Conservation (phyloP, 1,140 invertebrate species). For the Episyrphus balteatus region DNA sequence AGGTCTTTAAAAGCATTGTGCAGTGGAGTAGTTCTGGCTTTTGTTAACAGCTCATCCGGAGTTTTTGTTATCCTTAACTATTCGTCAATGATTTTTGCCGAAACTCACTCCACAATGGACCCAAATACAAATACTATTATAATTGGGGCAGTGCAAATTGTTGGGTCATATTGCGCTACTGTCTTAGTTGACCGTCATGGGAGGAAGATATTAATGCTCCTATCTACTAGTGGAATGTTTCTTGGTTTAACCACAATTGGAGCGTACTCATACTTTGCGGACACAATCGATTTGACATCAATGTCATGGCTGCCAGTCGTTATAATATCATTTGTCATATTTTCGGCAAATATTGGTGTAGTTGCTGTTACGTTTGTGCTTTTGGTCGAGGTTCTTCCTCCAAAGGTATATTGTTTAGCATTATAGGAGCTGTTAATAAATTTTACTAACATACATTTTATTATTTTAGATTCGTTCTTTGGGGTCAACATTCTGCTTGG, state of each 20-base stretch:
- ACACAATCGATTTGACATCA: conserved; percentile 11
- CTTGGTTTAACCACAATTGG: conserved; percentile 15
- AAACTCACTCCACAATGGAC: conserved; percentile 43
- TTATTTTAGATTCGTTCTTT: conserved; percentile 25
- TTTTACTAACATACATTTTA: not conserved
- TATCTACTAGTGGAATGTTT: conserved; percentile 16
- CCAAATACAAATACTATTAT: conserved; percentile 43
- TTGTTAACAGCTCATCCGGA: conserved; percentile 20
- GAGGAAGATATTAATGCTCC: conserved; percentile 14
- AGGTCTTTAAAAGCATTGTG: conserved; percentile 12
- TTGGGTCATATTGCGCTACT: conserved; percentile 17
- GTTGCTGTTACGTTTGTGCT: conserved; percentile 26
- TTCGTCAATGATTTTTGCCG: conserved; percentile 47
- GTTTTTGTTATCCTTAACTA: conserved; percentile 23
- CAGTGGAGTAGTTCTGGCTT: conserved; percentile 11
- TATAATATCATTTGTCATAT: conserved; percentile 22
- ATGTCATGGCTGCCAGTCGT: conserved; percentile 26
- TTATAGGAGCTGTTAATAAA: not conserved
- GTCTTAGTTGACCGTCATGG: conserved; percentile 22
- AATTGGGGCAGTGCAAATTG: conserved; percentile 39
- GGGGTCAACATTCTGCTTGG: conserved; percentile 17
- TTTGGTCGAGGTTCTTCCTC: conserved; percentile 23
- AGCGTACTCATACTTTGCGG: conserved; percentile 12
- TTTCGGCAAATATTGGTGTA: conserved; percentile 23
- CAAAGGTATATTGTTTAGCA: conserved; percentile 12